Percentiles rank a stretch among this genome's conserved stretches.
phyloP scores from a whole-genome alignment of 2,888 invertebrate species.

The Nezara viridula region DNA sequence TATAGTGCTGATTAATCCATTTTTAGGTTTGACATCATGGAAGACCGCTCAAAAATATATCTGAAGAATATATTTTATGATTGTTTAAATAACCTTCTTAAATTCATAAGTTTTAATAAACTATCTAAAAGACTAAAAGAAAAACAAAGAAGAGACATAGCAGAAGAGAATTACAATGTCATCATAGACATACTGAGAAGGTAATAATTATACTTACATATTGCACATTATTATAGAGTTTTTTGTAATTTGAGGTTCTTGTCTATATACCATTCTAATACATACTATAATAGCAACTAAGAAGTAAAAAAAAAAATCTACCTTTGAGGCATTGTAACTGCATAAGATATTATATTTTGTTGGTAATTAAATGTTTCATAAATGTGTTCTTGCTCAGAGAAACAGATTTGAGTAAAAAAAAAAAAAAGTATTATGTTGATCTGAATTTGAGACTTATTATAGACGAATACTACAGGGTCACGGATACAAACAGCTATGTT shows the following conservation, averaged over 20 bases:
- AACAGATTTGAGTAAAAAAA: too few relatives aligned
- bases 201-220: background rate
- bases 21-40: constrained; percentile 48
- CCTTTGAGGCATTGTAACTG: too few relatives aligned
- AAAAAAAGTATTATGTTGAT: too few relatives aligned
- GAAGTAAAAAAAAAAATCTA: too few relatives aligned
- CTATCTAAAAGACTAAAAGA: background rate
- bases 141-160: background rate
- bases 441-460: too few relatives aligned
- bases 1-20: background rate
- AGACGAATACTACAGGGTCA: too few relatives aligned
- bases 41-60: constrained; percentile 40
- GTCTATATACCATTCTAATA: background rate
- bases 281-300: background rate
- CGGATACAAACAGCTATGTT: too few relatives aligned
- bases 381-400: too few relatives aligned
- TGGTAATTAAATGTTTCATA: too few relatives aligned
- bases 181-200: constrained; percentile 42
- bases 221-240: background rate
- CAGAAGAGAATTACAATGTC: constrained; percentile 11
- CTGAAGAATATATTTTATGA: constrained; percentile 44
- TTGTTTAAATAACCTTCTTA: background rate
- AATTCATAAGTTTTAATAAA: background rate
- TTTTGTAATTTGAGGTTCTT: background rate
- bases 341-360: too few relatives aligned